phyloP scores from a whole-genome alignment of 2,113 vertebrate species.

The Vulpes lagopus region DNA sequence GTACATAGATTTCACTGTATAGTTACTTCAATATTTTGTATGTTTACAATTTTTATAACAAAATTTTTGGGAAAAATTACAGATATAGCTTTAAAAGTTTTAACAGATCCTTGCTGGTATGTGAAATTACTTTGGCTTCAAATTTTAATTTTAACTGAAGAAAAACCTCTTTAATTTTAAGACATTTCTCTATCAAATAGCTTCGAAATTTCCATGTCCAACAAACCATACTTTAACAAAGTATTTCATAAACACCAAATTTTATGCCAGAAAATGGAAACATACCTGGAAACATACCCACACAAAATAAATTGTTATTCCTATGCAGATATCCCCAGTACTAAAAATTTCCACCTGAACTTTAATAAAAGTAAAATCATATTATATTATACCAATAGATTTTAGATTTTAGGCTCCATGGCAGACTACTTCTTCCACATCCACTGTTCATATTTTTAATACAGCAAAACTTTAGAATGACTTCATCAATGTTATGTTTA shows the following conservation, averaged over 20 bases:
- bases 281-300: neutral
- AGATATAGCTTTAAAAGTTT: conserved; percentile 7
- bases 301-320: conserved; percentile 8
- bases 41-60: neutral
- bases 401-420: conserved; percentile 25
- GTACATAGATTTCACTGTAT: neutral
- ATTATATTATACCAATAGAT: conserved; percentile 6
- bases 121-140: conserved; percentile 32
- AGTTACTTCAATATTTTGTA: neutral
- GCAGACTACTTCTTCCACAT: neutral
- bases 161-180: conserved; percentile 34
- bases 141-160: conserved; percentile 44
- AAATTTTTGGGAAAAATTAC: conserved; percentile 6
- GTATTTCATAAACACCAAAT: conserved; percentile 40
- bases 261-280: conserved; percentile 42
- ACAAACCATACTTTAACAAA: conserved; percentile 37
- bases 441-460: conserved; percentile 29
- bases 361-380: conserved; percentile 44
- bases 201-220: neutral
- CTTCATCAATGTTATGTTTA: neutral
- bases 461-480: conserved; percentile 49
- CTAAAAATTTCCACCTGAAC: conserved; percentile 14
- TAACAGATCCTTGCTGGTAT: neutral
- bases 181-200: conserved; percentile 45
- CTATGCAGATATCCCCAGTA: neutral